Evolutionary conservation across 1,140 invertebrate genomes (phyloP).

Genomic region (Leptoteleia sp.): DNA sequence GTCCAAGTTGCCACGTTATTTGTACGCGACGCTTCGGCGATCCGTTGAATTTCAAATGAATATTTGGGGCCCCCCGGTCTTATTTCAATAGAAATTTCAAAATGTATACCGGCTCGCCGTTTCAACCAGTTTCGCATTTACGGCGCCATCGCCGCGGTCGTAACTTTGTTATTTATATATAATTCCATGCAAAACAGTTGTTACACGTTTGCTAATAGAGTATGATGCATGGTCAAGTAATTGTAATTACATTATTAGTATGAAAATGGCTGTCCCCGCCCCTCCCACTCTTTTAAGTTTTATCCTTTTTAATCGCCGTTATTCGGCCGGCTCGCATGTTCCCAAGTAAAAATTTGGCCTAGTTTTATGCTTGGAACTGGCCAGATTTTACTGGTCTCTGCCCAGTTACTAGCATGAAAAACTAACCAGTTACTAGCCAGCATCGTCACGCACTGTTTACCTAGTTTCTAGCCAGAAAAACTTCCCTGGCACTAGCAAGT

Average conservation of each 20-base stretch:
- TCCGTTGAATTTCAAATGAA: slow-evolving; percentile 63
- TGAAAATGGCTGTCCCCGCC: slow-evolving; percentile 3
- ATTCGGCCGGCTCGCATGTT: no score
- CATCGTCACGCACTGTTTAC: no score
- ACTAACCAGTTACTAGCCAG: no score
- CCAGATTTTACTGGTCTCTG: no score
- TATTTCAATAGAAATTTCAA: slow-evolving; percentile 61
- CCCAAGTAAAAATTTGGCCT: no score
- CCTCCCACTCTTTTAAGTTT: slow-evolving; percentile 2
- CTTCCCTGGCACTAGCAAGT: no score
- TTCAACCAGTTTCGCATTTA: slow-evolving; percentile 33
- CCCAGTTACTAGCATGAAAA: no score
- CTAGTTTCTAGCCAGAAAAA: no score
- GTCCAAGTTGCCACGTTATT: slow-evolving; percentile 42
- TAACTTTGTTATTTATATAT: slow-evolving; percentile 57
- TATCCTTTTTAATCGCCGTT: slow-evolving; percentile 19
- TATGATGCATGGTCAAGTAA: slow-evolving; percentile 38
- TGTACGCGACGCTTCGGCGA: slow-evolving; percentile 41
- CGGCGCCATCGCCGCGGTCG: slow-evolving; percentile 30
- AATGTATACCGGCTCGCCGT: slow-evolving; percentile 19
- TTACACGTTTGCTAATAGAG: slow-evolving; percentile 38
- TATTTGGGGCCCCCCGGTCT: slow-evolving; percentile 40
- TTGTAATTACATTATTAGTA: slow-evolving; percentile 29
- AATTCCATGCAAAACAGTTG: slow-evolving; percentile 44
- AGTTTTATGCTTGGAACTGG: no score